phyloP scores from a whole-genome alignment of 2,888 invertebrate species.

The Catocala sponsa region DNA sequence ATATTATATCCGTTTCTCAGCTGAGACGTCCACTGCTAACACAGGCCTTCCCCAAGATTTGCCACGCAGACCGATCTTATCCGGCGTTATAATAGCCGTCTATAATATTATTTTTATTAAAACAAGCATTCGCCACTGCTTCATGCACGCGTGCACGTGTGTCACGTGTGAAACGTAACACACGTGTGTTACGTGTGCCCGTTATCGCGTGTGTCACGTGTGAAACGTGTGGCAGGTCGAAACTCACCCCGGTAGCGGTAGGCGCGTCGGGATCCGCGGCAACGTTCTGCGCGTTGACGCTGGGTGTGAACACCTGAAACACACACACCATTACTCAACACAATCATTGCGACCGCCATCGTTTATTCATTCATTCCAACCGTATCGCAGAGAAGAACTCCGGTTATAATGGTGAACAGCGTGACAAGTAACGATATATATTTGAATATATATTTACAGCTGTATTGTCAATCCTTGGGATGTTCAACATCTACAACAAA shows the following conservation, averaged over 20 bases:
- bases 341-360: slow-evolving; percentile 14
- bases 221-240: no score
- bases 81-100: no score
- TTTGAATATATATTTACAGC: slow-evolving; percentile 21
- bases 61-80: no score
- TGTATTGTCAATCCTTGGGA: slow-evolving; percentile 22
- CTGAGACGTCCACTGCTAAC: no score
- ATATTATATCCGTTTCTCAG: no score
- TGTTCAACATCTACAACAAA: slow-evolving; percentile 25
- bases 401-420: slow-evolving; percentile 8
- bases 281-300: slow-evolving; percentile 60
- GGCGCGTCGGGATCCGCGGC: slow-evolving; percentile 50
- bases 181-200: no score
- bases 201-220: no score
- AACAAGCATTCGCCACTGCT: no score
- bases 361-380: slow-evolving; percentile 11
- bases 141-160: no score
- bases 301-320: slow-evolving; percentile 81
- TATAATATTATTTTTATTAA: no score
- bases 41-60: no score
- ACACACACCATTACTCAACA: slow-evolving; percentile 27
- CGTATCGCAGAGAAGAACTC: slow-evolving; percentile 7
- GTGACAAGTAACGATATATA: slow-evolving; percentile 15
- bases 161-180: no score
- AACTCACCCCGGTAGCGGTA: slow-evolving; percentile 12